Percentiles rank a stretch among this genome's conserved stretches.
phyloP scores from a whole-genome alignment of 2,888 invertebrate species.

The Zonitis immaculata region DNA sequence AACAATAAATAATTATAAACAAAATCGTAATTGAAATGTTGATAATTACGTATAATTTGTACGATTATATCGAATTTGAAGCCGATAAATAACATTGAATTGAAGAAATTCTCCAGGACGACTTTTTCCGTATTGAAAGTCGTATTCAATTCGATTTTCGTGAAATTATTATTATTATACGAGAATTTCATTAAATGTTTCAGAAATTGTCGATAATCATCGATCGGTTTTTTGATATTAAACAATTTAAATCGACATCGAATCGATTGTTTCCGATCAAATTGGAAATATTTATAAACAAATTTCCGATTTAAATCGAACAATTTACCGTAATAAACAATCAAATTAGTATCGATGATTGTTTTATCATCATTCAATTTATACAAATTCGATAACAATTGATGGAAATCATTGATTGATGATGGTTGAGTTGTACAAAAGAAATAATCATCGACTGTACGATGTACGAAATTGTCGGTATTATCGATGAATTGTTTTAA shows the following conservation, averaged over 20 bases:
- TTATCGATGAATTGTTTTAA: constrained; percentile 9
- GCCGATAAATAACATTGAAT: constrained; percentile 26
- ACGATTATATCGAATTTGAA: constrained; percentile 28
- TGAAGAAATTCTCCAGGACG: constrained; percentile 26
- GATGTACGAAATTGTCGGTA: constrained; percentile 17
- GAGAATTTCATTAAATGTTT: constrained; percentile 18
- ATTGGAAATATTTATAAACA: constrained; percentile 20
- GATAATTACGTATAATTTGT: constrained; percentile 15
- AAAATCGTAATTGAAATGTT: constrained; percentile 1
- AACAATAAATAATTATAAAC: constrained; percentile 4
- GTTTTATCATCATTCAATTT: constrained; percentile 25
- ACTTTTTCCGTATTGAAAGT: constrained; percentile 20
- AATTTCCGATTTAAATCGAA: constrained; percentile 26
- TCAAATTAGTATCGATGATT: constrained; percentile 4
- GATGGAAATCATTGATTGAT: constrained; percentile 17
- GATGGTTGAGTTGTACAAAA: constrained; percentile 23
- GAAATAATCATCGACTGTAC: constrained; percentile 30
- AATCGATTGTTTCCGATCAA: constrained; percentile 10
- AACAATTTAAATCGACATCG: constrained; percentile 28
- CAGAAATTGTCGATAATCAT: constrained; percentile 11
- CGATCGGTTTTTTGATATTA: constrained; percentile 17
- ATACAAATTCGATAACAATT: constrained; percentile 8
- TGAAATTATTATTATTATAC: constrained; percentile 23
- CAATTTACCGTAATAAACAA: constrained; percentile 25
- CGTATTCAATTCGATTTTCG: constrained; percentile 24